Percentiles rank a stretch among this genome's conserved stretches.
phyloP scores from a whole-genome alignment of 2,888 invertebrate genomes.

The Pollenia amentaria region DNA sequence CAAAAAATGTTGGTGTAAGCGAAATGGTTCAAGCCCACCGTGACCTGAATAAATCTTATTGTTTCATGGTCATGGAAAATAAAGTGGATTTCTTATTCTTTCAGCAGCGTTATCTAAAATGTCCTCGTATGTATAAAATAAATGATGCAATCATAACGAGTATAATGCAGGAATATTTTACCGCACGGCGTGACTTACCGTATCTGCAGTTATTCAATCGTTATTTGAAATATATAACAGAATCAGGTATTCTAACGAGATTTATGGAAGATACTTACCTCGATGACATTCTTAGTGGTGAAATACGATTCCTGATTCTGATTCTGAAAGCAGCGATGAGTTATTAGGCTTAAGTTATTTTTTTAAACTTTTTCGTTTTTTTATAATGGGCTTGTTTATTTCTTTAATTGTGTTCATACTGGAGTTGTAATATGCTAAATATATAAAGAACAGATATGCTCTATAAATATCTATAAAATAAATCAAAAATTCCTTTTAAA shows the following conservation, averaged over 20 bases:
- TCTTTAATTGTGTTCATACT: no score
- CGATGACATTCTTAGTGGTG: slow-evolving; percentile 39
- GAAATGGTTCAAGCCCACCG: neutral
- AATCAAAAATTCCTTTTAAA: no score
- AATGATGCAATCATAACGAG: neutral
- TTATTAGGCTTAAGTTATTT: no score
- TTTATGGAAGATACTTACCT: neutral
- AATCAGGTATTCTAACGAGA: slow-evolving; percentile 25
- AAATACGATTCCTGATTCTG: slow-evolving; percentile 10
- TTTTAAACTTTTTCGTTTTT: no score
- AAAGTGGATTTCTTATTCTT: slow-evolving; percentile 25
- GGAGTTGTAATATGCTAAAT: no score
- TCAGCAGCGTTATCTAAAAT: slow-evolving; percentile 50
- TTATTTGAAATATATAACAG: slow-evolving; percentile 14
- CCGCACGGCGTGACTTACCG: slow-evolving; percentile 1
- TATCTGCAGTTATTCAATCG: slow-evolving; percentile 35
- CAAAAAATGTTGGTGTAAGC: neutral
- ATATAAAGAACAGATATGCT: no score
- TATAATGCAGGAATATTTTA: neutral
- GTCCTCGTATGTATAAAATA: slow-evolving; percentile 36
- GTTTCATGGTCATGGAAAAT: slow-evolving; percentile 9
- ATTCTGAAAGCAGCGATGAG: no score
- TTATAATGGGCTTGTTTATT: no score
- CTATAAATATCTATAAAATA: no score
- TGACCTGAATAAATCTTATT: neutral